A percentile compares a stretch with the other conserved stretches of the same genome.
Evolutionary conservation across 2,113 vertebrate genomes (phyloP).

Genomic region (human (Homo sapiens)): GRCh38 chr2:157586501-157587000

Average conservation of each 20-base stretch:
- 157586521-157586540: not conserved
- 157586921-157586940: conserved; percentile 38
- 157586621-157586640: not conserved
- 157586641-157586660: not conserved
- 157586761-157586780: not conserved
- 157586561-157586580: not conserved
- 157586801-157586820: not conserved
- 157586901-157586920: conserved; percentile 29
- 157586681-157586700: not conserved
- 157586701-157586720: not conserved
- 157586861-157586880: not conserved
- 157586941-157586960: not conserved
- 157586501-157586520: conserved; percentile 11
- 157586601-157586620: not conserved
- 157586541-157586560: not conserved
- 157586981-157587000: conserved; percentile 33
- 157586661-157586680: not conserved
- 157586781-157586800: not conserved
- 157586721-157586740: not conserved
- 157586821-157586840: not conserved
- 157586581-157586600: not conserved
- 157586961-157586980: conserved; percentile 11
- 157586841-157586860: no score
- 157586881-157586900: not conserved
- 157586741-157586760: not conserved